Conservation (phyloP, 2,113 vertebrate genomes). For the Ophthalmolycus amberensis region DNA sequence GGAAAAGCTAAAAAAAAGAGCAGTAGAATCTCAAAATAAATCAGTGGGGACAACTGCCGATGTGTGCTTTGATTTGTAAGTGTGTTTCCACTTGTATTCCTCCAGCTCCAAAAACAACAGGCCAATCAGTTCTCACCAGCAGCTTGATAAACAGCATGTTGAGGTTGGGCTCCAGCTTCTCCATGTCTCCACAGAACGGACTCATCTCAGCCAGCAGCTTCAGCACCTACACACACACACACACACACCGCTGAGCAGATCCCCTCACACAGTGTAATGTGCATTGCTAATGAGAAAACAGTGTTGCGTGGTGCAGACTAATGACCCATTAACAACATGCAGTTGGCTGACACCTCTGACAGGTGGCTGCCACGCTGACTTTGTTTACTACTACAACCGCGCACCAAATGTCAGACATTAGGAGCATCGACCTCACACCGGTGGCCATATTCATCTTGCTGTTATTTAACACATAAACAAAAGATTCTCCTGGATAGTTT, state of each 20-base stretch:
- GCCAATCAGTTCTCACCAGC: slow-evolving; percentile 85
- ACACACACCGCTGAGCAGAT: slow-evolving; percentile 19
- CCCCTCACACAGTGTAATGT: slow-evolving; percentile 25
- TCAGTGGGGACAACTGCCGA: background rate
- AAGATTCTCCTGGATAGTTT: too few species aligned
- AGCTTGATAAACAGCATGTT: slow-evolving; percentile 96
- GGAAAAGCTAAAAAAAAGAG: background rate
- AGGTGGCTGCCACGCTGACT: slow-evolving; percentile 65
- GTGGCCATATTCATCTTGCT: slow-evolving; percentile 15
- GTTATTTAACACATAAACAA: too few species aligned
- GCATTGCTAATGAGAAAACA: slow-evolving; percentile 49
- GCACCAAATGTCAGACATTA: slow-evolving; percentile 58
- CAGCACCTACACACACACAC: slow-evolving; percentile 86
- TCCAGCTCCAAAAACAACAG: background rate
- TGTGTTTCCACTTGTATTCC: background rate
- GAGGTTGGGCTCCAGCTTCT: slow-evolving; percentile 97
- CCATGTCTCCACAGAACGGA: slow-evolving; percentile 98
- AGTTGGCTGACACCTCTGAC: slow-evolving; percentile 57
- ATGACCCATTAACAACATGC: slow-evolving; percentile 61
- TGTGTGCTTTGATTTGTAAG: background rate
- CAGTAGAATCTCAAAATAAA: background rate
- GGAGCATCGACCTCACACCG: slow-evolving; percentile 36
- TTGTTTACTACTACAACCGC: slow-evolving; percentile 58
- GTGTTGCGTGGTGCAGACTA: slow-evolving; percentile 45
- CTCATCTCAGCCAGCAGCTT: slow-evolving; percentile 99